A percentile compares a stretch with the other conserved stretches of the same genome.
Evolutionary conservation across 2,113 vertebrate species (phyloP).

Genomic region (Gasterosteus aculeatus): DNA sequence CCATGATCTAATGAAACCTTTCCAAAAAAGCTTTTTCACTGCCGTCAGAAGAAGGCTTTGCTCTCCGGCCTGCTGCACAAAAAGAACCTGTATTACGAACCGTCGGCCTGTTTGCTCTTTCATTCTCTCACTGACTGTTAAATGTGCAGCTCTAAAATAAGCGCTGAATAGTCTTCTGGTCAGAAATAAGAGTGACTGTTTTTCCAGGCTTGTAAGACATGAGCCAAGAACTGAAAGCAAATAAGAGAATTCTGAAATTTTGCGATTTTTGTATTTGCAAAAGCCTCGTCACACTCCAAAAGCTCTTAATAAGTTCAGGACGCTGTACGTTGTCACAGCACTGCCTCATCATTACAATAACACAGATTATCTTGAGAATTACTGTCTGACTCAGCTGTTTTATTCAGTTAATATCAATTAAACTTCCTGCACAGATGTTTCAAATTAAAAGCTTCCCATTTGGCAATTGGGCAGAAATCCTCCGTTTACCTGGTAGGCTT

Average conservation of each 20-base stretch:
- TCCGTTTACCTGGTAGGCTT: too few relatives aligned
- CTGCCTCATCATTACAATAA: neutral
- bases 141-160: neutral
- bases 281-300: neutral
- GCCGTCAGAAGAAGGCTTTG: too few relatives aligned
- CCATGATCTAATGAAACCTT: neutral
- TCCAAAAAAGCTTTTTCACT: neutral
- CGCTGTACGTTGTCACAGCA: neutral
- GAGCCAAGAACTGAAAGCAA: neutral
- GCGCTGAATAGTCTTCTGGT: neutral
- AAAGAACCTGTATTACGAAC: neutral
- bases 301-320: neutral
- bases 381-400: neutral
- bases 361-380: neutral
- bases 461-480: neutral
- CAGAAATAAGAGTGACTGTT: conserved; percentile 2
- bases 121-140: conserved; percentile 3
- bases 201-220: neutral
- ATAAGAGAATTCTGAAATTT: neutral
- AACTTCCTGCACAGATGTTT: neutral
- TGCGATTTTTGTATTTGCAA: neutral
- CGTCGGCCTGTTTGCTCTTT: neutral
- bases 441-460: neutral
- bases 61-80: neutral
- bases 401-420: neutral